Percentiles rank a stretch among this genome's conserved stretches.
These are phyloP conservation scores for Cenopis cana DNA, from an alignment of 2,888 invertebrate species.

Conservation along the genomic window DNA sequence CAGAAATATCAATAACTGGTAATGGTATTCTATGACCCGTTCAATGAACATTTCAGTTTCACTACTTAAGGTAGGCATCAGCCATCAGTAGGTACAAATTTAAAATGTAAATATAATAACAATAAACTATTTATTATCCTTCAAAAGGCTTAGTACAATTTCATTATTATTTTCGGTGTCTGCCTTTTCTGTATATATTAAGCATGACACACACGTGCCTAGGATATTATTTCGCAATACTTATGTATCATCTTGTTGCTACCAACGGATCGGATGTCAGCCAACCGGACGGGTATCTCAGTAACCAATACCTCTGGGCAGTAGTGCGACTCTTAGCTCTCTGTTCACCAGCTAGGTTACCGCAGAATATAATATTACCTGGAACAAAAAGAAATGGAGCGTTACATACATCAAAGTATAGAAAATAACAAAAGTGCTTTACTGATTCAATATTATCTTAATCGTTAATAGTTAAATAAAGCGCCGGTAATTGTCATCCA, in stretches of 20 bases:
- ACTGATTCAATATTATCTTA: too few relatives aligned
- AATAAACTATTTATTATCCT: too few relatives aligned
- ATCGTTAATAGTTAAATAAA: too few relatives aligned
- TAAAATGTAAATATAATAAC: too few relatives aligned
- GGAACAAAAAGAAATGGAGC: conserved; percentile 6
- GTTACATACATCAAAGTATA: not conserved
- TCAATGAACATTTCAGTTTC: too few relatives aligned
- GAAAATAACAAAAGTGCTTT: not conserved
- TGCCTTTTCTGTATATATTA: not conserved
- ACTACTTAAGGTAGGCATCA: too few relatives aligned
- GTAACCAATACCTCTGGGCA: conserved; percentile 17
- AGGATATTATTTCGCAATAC: not conserved
- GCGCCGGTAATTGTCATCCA: too few relatives aligned
- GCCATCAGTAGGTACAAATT: too few relatives aligned
- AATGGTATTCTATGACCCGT: too few relatives aligned
- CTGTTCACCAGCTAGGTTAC: conserved; percentile 18
- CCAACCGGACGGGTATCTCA: conserved; percentile 10
- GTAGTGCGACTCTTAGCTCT: conserved; percentile 13
- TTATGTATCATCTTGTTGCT: not conserved
- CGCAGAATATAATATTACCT: conserved; percentile 28
- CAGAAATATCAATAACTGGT: not conserved
- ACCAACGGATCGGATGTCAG: conserved; percentile 19
- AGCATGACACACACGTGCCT: not conserved
- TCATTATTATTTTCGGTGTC: not conserved
- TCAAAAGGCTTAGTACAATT: not conserved